These are phyloP conservation scores for Drosophila mettleri DNA, from an alignment of 2,888 invertebrate species.

Conservation along the genomic window DNA sequence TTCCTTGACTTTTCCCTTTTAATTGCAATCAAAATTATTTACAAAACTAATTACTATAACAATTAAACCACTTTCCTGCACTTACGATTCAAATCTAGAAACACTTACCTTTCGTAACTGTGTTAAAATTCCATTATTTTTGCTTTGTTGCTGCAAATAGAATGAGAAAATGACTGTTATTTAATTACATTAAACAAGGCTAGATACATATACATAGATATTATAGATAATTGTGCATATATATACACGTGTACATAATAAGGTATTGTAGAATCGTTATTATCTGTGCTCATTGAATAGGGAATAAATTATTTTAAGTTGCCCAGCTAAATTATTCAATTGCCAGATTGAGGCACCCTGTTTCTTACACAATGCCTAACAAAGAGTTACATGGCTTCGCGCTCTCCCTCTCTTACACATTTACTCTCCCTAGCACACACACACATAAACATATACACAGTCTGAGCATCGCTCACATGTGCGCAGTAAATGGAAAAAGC, in stretches of 20 bases:
- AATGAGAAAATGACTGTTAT: constrained; percentile 37
- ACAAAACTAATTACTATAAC: neutral
- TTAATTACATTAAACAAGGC: constrained; percentile 39
- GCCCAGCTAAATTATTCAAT: constrained; percentile 18
- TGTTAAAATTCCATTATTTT: constrained; percentile 73
- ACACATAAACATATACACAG: constrained; percentile 12
- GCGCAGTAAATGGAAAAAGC: constrained; percentile 64
- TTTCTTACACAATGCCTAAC: constrained; percentile 45
- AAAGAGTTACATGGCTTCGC: constrained; percentile 56
- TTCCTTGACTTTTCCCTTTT: neutral
- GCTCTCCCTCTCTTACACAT: constrained; percentile 25
- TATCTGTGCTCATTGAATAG: constrained; percentile 38
- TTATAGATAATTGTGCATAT: constrained; percentile 6
- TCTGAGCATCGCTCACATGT: constrained; percentile 60
- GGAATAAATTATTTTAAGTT: constrained; percentile 24
- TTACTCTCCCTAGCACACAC: constrained; percentile 3
- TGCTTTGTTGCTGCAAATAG: constrained; percentile 65
- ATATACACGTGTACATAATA: constrained; percentile 17
- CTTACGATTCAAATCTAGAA: neutral
- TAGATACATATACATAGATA: constrained; percentile 7
- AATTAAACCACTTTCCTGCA: constrained; percentile 1
- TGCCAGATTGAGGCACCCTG: constrained; percentile 52
- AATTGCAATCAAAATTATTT: neutral
- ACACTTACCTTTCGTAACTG: constrained; percentile 62
- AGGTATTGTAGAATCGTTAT: constrained; percentile 29